Conservation (phyloP, 2,113 vertebrate genomes). For the Genyomyrus donnyi region DNA sequence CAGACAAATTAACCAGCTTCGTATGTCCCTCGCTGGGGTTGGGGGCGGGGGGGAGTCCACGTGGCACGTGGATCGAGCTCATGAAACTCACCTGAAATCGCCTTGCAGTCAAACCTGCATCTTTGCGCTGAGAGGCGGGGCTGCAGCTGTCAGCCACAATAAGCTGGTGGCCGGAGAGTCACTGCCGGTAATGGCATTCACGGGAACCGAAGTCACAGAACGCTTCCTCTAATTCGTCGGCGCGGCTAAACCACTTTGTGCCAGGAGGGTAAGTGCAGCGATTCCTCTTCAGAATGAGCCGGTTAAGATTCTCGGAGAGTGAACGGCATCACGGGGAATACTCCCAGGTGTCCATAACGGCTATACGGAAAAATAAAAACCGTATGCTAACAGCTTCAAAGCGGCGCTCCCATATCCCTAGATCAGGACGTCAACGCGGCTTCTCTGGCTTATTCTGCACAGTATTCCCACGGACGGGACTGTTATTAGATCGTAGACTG, state of each 20-base stretch:
- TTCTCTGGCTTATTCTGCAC: neutral
- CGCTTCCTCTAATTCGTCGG: neutral
- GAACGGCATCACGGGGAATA: neutral
- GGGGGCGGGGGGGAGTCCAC: neutral
- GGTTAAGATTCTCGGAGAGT: neutral
- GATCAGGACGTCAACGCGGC: neutral
- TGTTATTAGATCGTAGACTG: neutral
- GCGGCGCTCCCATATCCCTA: neutral
- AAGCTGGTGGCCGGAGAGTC: neutral
- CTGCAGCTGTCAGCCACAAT: neutral
- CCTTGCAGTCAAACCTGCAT: neutral
- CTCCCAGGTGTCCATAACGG: neutral
- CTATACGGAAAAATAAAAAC: neutral
- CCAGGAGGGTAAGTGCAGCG: neutral
- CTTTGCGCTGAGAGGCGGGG: neutral
- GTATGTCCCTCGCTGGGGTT: neutral
- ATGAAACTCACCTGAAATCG: neutral
- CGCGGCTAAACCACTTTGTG: neutral
- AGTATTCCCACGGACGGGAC: neutral
- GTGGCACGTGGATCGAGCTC: neutral
- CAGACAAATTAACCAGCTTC: neutral
- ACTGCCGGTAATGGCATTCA: neutral
- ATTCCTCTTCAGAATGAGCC: neutral
- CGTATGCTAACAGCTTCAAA: neutral
- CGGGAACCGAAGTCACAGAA: neutral